Evolutionary conservation across 1,140 invertebrate genomes (phyloP).

Genomic region (Anoplolepis gracilipes): DNA sequence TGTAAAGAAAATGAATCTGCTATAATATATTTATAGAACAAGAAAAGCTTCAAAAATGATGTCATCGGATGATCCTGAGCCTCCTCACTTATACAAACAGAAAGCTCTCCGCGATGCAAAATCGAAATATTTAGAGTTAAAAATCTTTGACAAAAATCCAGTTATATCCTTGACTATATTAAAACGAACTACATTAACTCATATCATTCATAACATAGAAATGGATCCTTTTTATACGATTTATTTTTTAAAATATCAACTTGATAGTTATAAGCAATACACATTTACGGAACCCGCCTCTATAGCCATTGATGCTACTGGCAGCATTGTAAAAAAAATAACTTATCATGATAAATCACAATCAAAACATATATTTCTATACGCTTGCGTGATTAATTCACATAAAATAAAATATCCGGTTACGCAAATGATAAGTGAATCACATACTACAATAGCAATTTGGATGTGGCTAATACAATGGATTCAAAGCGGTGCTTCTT

Average conservation of each 20-base stretch:
- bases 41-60: conserved; percentile 14
- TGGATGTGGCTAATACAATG: conserved; percentile 62
- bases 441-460: conserved; percentile 50
- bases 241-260: conserved; percentile 39
- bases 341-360: conserved; percentile 1
- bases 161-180: neutral
- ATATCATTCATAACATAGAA: conserved; percentile 24
- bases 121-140: neutral
- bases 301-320: conserved; percentile 31
- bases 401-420: conserved; percentile 34
- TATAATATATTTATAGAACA: conserved; percentile 1
- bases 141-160: conserved; percentile 22
- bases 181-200: neutral
- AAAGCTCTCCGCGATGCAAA: neutral
- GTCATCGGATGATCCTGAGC: neutral
- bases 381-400: conserved; percentile 22
- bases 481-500: conserved; percentile 49
- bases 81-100: conserved; percentile 20
- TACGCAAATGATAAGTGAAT: conserved; percentile 55
- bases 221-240: conserved; percentile 16
- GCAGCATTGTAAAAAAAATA: conserved; percentile 11
- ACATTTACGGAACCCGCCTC: neutral
- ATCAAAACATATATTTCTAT: conserved; percentile 24
- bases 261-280: conserved; percentile 16
- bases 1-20: neutral